Percentiles rank a stretch among this genome's conserved stretches.
These are phyloP conservation scores for Pelodiscus sinensis DNA, from an alignment of 2,113 vertebrate species.

Conservation along the genomic window DNA sequence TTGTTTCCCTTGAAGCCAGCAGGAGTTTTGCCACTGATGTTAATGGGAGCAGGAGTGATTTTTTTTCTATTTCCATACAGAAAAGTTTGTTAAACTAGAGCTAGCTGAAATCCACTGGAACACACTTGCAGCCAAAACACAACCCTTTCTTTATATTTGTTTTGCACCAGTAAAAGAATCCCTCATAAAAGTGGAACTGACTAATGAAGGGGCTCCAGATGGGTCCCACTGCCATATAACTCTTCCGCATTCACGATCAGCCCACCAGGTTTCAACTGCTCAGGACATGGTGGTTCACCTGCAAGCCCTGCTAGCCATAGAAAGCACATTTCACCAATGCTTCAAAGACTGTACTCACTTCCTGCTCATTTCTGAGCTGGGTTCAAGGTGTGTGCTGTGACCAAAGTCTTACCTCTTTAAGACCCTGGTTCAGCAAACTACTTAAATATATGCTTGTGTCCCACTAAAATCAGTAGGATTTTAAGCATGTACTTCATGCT, in stretches of 20 bases:
- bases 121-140: neutral
- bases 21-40: neutral
- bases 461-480: neutral
- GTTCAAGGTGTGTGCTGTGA: neutral
- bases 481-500: neutral
- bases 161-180: neutral
- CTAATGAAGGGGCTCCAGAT: accelerated
- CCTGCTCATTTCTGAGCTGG: neutral
- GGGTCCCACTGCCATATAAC: neutral
- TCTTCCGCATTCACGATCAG: neutral
- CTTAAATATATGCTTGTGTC: neutral
- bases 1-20: neutral
- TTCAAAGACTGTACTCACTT: neutral
- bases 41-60: no score
- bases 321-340: neutral
- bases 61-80: accelerated
- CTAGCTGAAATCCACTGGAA: neutral
- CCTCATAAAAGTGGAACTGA: accelerated
- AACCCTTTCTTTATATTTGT: constrained; percentile 40
- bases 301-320: neutral
- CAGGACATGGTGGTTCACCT: neutral
- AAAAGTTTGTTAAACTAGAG: neutral
- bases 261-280: neutral
- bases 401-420: neutral
- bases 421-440: neutral